Evolutionary conservation across 2,113 vertebrate genomes (phyloP).

Genomic region (Pongo pygmaeus): DNA sequence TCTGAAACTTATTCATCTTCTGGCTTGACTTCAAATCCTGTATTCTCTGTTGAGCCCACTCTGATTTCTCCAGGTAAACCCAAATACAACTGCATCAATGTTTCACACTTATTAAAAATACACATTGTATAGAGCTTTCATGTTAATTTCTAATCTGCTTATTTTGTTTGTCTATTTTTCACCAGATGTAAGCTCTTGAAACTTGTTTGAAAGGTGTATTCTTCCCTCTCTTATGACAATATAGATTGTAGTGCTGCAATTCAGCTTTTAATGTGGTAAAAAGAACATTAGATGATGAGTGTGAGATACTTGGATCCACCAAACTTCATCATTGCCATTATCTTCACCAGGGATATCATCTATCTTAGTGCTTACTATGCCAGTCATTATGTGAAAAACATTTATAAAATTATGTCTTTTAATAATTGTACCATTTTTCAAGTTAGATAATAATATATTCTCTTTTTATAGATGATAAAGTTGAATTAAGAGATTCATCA

Average conservation of each 20-base stretch:
- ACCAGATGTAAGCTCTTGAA: background rate
- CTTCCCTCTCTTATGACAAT: background rate
- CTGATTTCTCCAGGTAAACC: background rate
- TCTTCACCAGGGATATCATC: background rate
- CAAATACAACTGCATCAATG: background rate
- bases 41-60: background rate
- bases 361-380: background rate
- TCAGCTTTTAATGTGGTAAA: background rate
- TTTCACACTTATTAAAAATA: background rate
- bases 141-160: background rate
- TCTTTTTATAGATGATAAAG: background rate
- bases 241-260: background rate
- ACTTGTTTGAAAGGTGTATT: background rate
- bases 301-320: background rate
- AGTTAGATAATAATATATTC: background rate
- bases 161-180: background rate
- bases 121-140: background rate
- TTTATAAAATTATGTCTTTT: background rate
- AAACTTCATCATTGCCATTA: background rate
- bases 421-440: background rate
- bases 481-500: background rate
- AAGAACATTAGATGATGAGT: background rate
- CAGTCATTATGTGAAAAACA: background rate
- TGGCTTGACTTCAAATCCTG: background rate
- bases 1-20: background rate